phyloP scores from a whole-genome alignment of 2,113 vertebrate genomes.

The Phylloscopus trochiloides region DNA sequence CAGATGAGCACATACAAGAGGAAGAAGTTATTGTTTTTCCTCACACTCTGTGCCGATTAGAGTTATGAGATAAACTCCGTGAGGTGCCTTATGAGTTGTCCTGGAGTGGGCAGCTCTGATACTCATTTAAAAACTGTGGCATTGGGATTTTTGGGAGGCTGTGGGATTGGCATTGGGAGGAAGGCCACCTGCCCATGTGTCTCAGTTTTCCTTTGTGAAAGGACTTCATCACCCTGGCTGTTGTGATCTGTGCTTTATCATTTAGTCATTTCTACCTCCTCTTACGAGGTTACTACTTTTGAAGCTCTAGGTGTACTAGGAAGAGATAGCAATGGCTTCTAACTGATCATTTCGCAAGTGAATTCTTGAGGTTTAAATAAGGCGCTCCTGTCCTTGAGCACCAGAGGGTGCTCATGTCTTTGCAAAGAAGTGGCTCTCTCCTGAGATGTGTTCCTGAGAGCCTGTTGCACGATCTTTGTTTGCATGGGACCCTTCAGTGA shows the following conservation, averaged over 20 bases:
- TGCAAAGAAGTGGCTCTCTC: neutral
- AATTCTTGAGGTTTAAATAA: neutral
- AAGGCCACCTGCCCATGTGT: fast-evolving
- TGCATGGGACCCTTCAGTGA: neutral
- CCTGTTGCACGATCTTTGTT: neutral
- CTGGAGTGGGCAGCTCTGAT: neutral
- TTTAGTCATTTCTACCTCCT: neutral
- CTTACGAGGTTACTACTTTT: neutral
- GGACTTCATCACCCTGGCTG: neutral
- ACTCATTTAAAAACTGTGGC: neutral
- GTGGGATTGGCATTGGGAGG: neutral
- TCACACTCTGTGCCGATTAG: neutral
- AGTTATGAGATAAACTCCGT: neutral
- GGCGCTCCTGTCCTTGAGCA: neutral
- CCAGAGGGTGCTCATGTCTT: constrained; percentile 58
- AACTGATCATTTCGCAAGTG: neutral
- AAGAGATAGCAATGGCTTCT: neutral
- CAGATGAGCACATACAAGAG: neutral
- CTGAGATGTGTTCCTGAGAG: fast-evolving
- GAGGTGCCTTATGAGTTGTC: neutral
- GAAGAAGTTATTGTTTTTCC: neutral
- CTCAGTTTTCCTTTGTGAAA: neutral
- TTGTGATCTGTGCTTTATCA: neutral
- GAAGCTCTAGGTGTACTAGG: neutral
- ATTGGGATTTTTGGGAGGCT: neutral